A percentile compares a stretch with the other conserved stretches of the same genome.
phyloP scores from a whole-genome alignment of 2,113 vertebrate species.

The Turdus rufiventris region DNA sequence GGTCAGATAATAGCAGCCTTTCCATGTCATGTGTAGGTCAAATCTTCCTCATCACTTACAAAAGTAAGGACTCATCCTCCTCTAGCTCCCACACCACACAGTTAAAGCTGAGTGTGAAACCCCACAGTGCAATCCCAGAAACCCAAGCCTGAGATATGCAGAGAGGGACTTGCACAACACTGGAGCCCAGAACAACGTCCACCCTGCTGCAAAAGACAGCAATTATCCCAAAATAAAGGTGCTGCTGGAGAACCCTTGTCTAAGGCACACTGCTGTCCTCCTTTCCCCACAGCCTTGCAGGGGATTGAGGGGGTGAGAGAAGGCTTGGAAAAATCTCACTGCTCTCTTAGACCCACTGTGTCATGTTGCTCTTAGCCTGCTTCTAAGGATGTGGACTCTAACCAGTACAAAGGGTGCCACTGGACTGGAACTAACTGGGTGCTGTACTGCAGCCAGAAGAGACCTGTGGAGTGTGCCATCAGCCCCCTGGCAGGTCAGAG shows the following conservation, averaged over 20 bases:
- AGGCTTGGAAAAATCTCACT: not conserved
- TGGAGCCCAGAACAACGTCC: not conserved
- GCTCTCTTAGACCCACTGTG: fast-evolving
- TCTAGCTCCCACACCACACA: not conserved
- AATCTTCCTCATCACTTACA: not conserved
- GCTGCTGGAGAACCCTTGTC: not conserved
- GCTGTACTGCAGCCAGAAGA: not conserved
- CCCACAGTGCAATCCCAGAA: not conserved
- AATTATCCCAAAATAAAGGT: not conserved
- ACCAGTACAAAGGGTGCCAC: not conserved
- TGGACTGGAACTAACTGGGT: not conserved
- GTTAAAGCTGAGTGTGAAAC: not conserved
- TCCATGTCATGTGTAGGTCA: not conserved
- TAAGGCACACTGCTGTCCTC: not conserved
- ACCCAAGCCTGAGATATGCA: not conserved
- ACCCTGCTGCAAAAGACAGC: not conserved
- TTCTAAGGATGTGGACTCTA: not conserved
- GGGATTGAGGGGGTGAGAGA: not conserved
- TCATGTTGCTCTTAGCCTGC: not conserved
- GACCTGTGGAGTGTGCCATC: not conserved
- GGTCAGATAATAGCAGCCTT: not conserved
- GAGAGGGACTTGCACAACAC: not conserved
- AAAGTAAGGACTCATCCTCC: not conserved
- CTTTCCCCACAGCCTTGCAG: not conserved
- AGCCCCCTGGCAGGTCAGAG: not conserved